These are phyloP conservation scores for Protula sp. DNA, from an alignment of 2,888 invertebrate genomes.

Conservation along the genomic window DNA sequence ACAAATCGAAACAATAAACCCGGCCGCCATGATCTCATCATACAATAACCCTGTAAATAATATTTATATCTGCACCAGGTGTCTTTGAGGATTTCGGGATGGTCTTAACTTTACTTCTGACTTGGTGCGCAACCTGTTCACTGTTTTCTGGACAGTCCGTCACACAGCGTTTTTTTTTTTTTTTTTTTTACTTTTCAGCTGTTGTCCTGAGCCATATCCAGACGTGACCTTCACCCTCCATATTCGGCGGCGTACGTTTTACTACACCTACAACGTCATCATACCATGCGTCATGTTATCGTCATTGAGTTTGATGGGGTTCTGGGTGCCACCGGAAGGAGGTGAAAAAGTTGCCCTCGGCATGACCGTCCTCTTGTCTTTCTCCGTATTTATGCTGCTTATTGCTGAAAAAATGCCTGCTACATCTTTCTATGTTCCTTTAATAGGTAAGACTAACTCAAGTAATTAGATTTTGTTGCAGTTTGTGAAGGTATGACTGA, in stretches of 20 bases:
- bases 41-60: too few relatives aligned
- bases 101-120: too few relatives aligned
- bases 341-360: conserved; percentile 60
- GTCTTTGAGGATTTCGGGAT: too few relatives aligned
- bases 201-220: conserved; percentile 48
- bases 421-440: conserved; percentile 59
- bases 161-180: too few relatives aligned
- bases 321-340: conserved; percentile 58
- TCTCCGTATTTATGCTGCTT: conserved; percentile 60
- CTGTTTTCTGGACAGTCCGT: too few relatives aligned
- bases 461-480: too few relatives aligned
- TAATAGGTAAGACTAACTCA: conserved; percentile 55
- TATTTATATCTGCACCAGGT: too few relatives aligned
- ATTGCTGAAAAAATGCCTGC: conserved; percentile 61
- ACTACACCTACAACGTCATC: conserved; percentile 58
- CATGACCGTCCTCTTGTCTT: conserved; percentile 59
- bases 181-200: too few relatives aligned
- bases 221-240: conserved; percentile 57
- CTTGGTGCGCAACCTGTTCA: too few relatives aligned
- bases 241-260: conserved; percentile 56
- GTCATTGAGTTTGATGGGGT: conserved; percentile 60
- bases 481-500: background rate
- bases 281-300: conserved; percentile 61
- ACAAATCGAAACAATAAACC: too few relatives aligned
- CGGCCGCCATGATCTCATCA: too few relatives aligned